Conservation (phyloP, 2,888 invertebrate genomes). For the Notodonta ziczac region DNA sequence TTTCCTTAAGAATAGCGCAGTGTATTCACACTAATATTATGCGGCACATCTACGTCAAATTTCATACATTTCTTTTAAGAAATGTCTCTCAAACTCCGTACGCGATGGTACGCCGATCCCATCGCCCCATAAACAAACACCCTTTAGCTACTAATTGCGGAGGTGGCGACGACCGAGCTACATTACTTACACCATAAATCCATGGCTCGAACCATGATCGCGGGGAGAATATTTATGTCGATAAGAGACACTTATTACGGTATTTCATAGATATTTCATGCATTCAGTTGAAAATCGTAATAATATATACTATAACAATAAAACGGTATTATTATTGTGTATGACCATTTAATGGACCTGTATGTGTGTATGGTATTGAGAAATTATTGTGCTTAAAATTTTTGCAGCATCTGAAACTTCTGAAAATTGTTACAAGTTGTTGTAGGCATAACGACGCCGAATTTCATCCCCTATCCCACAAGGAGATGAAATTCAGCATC, state of each 20-base stretch:
- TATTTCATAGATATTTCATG: slow-evolving; percentile 8
- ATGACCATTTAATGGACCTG: too few relatives aligned
- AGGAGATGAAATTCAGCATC: too few relatives aligned
- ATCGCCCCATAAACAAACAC: slow-evolving; percentile 67
- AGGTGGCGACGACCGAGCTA: slow-evolving; percentile 63
- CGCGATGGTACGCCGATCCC: slow-evolving; percentile 32
- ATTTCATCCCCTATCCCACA: too few relatives aligned
- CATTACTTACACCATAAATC: slow-evolving; percentile 59
- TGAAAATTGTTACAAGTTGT: too few relatives aligned
- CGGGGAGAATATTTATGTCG: slow-evolving; percentile 15
- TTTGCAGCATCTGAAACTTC: too few relatives aligned
- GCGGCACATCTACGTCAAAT: slow-evolving; percentile 4
- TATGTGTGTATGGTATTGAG: too few relatives aligned
- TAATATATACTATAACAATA: too few relatives aligned
- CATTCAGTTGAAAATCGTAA: not conserved
- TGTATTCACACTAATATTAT: too few relatives aligned
- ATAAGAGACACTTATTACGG: slow-evolving; percentile 3
- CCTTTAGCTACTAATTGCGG: slow-evolving; percentile 77
- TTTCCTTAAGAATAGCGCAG: too few relatives aligned
- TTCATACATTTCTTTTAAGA: not conserved
- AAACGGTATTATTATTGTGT: too few relatives aligned
- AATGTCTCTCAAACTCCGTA: not conserved
- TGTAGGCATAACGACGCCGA: too few relatives aligned
- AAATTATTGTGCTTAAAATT: too few relatives aligned
- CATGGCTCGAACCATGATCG: slow-evolving; percentile 42